Conservation (phyloP, 2,888 invertebrate genomes). For the Ochropacha duplaris region DNA sequence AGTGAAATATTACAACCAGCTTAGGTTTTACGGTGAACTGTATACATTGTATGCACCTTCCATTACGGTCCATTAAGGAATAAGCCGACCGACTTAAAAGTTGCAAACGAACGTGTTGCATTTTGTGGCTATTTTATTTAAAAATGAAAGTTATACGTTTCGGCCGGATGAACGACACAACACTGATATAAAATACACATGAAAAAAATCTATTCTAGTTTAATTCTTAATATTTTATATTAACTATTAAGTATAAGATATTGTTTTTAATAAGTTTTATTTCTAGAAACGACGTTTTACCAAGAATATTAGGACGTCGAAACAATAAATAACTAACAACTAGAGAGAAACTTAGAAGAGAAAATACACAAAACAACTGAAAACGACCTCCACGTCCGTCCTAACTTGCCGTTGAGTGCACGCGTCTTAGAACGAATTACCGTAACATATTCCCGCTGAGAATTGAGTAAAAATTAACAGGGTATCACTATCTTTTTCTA, state of each 20-base stretch:
- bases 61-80: constrained; percentile 29
- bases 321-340: constrained; percentile 43
- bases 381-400: constrained; percentile 16
- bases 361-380: constrained; percentile 34
- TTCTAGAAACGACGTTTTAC: constrained; percentile 8
- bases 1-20: constrained; percentile 14
- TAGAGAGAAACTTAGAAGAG: constrained; percentile 26
- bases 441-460: constrained; percentile 51
- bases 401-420: constrained; percentile 49
- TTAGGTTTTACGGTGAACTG: constrained; percentile 35
- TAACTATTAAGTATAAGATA: too few relatives aligned
- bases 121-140: neutral
- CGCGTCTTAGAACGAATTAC: constrained; percentile 51
- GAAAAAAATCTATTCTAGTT: neutral
- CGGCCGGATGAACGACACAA: neutral
- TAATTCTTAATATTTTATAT: too few relatives aligned
- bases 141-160: neutral
- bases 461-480: constrained; percentile 55
- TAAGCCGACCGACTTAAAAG: neutral
- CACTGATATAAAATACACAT: too few relatives aligned
- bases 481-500: constrained; percentile 21
- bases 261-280: neutral
- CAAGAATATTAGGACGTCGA: constrained; percentile 12
- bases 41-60: constrained; percentile 36
- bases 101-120: neutral